Evolutionary conservation across 2,113 vertebrate genomes (phyloP).

Genomic region (Nibea coibor): DNA sequence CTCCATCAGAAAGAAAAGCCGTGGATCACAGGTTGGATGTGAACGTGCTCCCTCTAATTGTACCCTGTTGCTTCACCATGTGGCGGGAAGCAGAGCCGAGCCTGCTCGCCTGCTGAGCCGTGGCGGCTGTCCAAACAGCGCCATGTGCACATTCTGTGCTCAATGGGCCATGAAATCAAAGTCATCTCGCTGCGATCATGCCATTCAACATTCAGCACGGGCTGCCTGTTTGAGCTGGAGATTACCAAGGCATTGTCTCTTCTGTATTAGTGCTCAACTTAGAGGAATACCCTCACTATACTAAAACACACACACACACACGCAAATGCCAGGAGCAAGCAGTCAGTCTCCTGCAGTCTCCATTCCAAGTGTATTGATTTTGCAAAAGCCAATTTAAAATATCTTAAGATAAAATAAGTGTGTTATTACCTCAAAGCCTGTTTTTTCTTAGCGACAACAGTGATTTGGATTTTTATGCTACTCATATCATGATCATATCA

Average conservation of each 20-base stretch:
- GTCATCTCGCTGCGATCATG: conserved; percentile 38
- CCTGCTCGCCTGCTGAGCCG: neutral
- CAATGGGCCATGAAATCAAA: conserved; percentile 55
- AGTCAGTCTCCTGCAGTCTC: neutral
- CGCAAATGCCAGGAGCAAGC: neutral
- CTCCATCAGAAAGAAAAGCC: neutral
- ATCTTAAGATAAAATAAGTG: conserved; percentile 2
- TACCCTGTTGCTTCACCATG: conserved; percentile 23
- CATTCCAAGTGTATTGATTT: conserved; percentile 7
- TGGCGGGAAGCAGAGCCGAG: neutral
- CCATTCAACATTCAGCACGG: conserved; percentile 20
- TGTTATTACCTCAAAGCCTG: neutral
- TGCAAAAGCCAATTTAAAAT: neutral
- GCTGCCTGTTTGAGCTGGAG: conserved; percentile 3
- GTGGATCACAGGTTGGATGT: conserved; percentile 6
- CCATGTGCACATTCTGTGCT: conserved; percentile 30
- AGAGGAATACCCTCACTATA: neutral
- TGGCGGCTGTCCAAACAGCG: conserved; percentile 31
- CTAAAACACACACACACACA: neutral
- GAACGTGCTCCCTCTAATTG: conserved; percentile 4
- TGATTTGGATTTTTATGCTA: neutral
- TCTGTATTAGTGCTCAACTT: neutral
- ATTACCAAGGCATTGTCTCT: conserved; percentile 26
- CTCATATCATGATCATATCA: neutral
- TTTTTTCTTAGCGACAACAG: neutral